Conservation (phyloP, 2,888 invertebrate genomes). For the Noctua janthina region DNA sequence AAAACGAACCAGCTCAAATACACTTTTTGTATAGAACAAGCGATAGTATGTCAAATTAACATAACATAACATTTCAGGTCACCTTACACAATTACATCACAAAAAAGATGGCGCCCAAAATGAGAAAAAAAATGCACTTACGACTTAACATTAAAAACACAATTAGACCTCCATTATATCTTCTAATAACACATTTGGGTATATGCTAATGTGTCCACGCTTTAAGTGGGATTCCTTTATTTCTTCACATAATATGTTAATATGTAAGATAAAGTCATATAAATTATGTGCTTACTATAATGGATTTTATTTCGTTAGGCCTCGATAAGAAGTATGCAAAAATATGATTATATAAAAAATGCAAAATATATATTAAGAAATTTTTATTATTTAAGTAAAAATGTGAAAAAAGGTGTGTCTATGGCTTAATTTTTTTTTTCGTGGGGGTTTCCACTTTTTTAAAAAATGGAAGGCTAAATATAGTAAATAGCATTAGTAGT, state of each 20-base stretch:
- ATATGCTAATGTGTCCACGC: constrained; percentile 76
- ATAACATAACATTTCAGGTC: neutral
- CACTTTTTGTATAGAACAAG: neutral
- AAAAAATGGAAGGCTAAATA: neutral
- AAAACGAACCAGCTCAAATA: neutral
- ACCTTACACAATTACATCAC: neutral
- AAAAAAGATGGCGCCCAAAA: constrained; percentile 4
- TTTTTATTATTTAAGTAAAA: neutral
- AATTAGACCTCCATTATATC: constrained; percentile 72
- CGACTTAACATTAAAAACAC: constrained; percentile 63
- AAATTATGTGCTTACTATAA: constrained; percentile 66
- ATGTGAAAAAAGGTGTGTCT: neutral
- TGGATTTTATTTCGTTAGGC: constrained; percentile 55
- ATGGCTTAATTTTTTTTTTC: neutral
- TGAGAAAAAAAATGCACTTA: constrained; percentile 29
- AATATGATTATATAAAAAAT: neutral
- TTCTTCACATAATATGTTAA: constrained; percentile 67
- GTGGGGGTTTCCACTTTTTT: neutral
- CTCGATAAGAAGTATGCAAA: constrained; percentile 24
- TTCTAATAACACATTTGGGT: constrained; percentile 74
- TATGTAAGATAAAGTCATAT: constrained; percentile 68
- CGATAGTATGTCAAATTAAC: neutral
- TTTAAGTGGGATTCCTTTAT: constrained; percentile 59
- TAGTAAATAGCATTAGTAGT: too few species aligned
- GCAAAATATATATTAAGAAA: too few species aligned